Base-by-base conservation (phyloP, 2,797 vertebrate species). In the Spinus olivaceus region DNA sequence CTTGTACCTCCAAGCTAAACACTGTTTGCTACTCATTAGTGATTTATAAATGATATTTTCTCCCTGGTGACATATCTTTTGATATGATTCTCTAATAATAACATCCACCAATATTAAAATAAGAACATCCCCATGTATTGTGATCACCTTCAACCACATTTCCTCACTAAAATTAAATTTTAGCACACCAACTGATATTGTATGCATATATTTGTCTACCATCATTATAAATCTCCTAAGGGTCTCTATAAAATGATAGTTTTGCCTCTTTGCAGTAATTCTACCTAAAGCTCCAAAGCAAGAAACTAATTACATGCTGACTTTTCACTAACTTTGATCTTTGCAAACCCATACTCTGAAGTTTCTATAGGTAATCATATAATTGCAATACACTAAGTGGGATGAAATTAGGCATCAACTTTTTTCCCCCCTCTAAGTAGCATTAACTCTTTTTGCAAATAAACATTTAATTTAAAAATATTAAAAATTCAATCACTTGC, bases 11-110 rank as follows among this genome's bases (percentile, higher is more conserved):
- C 98, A 98, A 99, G 99, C 98, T 98, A 99, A 98, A 97, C 98
- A 98, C 97, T 99, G 98, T 99, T 99, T 99, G 99, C 98, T 98
- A 98, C 99, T 99, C 99, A 99, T 99, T 99, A 99, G 98, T 98
- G 98, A 98, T 99, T 99, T 99, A 99, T 99, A 99, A 99, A 99
- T 99, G 98, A 99, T 99, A 99, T 99, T 99, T 99, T 99, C 98
- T 99, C 99, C 99, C 99, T 98, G 98, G 99, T 99, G 99, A 99
- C 99, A 99, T 98, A 98, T 99, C 98, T 98, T 99, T 98, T 99
- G 98, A 99, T 99, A 99, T 98, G 98, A 98, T 98, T 99, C 99
- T 98, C 98, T 99, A 99, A 99, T 99, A 99, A 99, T 98, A 99
- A 99, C 98, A 99, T 98, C 98, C 98, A 98, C 98, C 98, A 98